These are phyloP conservation scores for Diorhabda elongata DNA, from an alignment of 1,140 invertebrate species.

Conservation along the genomic window DNA sequence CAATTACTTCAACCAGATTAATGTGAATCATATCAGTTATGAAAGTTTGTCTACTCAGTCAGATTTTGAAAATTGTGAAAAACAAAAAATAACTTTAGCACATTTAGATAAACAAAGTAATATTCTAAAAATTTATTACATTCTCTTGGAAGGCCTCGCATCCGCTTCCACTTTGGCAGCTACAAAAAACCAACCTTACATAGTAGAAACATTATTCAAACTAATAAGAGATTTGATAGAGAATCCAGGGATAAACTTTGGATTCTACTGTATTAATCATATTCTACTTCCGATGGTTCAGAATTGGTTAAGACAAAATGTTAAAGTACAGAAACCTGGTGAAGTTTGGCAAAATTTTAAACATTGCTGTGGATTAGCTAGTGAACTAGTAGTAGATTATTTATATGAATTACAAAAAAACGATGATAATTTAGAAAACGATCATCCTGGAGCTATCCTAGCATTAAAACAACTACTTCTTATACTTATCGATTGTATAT, in stretches of 20 bases:
- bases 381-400: constrained; percentile 86
- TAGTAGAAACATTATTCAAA: constrained; percentile 82
- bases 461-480: constrained; percentile 82
- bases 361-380: constrained; percentile 86
- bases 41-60: constrained; percentile 55
- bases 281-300: constrained; percentile 84
- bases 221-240: constrained; percentile 71
- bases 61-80: constrained; percentile 55
- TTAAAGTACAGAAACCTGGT: constrained; percentile 64
- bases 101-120: constrained; percentile 78
- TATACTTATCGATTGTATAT: constrained; percentile 87
- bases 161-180: constrained; percentile 77
- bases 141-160: constrained; percentile 83
- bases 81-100: constrained; percentile 56
- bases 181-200: constrained; percentile 78
- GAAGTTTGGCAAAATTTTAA: constrained; percentile 85
- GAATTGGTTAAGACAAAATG: constrained; percentile 75
- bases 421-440: constrained; percentile 11
- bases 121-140: constrained; percentile 86
- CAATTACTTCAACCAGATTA: constrained; percentile 55
- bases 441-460: constrained; percentile 61
- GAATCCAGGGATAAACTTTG: constrained; percentile 78
- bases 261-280: constrained; percentile 86
- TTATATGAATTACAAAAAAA: constrained; percentile 57
- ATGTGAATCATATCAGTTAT: constrained; percentile 56